phyloP scores from a whole-genome alignment of 2,797 vertebrate species.

The Garrulus glandarius region DNA sequence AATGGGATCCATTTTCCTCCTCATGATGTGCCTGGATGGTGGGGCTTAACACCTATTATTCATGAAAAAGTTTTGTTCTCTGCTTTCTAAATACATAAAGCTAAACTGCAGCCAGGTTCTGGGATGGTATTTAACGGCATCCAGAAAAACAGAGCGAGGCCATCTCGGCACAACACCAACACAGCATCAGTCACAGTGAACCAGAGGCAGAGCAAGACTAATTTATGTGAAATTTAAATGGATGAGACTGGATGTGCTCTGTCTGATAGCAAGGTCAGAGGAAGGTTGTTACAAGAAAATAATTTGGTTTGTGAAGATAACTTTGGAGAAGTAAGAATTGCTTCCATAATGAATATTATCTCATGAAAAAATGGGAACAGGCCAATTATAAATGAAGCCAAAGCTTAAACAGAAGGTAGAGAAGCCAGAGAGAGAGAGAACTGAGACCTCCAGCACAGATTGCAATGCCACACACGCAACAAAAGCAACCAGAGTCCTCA shows the following conservation, averaged over 20 bases:
- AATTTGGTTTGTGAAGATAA: background rate
- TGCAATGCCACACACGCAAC: background rate
- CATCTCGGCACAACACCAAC: accelerated
- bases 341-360: background rate
- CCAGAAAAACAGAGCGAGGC: background rate
- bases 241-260: background rate
- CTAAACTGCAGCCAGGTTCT: background rate
- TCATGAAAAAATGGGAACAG: background rate
- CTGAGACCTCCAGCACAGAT: background rate
- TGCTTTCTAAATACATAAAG: background rate
- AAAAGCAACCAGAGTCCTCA: background rate
- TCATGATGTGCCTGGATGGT: accelerated
- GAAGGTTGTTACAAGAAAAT: constrained; percentile 10
- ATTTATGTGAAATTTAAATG: background rate
- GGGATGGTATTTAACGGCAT: background rate
- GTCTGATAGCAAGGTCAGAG: constrained; percentile 26
- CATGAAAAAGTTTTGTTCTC: background rate
- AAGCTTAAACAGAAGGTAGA: background rate
- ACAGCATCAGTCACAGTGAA: background rate
- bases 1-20: background rate
- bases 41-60: background rate
- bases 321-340: background rate
- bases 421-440: background rate
- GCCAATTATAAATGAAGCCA: background rate
- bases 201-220: background rate